Evolutionary conservation across 2,888 invertebrate genomes (phyloP).

Genomic region (Hedya salicella): DNA sequence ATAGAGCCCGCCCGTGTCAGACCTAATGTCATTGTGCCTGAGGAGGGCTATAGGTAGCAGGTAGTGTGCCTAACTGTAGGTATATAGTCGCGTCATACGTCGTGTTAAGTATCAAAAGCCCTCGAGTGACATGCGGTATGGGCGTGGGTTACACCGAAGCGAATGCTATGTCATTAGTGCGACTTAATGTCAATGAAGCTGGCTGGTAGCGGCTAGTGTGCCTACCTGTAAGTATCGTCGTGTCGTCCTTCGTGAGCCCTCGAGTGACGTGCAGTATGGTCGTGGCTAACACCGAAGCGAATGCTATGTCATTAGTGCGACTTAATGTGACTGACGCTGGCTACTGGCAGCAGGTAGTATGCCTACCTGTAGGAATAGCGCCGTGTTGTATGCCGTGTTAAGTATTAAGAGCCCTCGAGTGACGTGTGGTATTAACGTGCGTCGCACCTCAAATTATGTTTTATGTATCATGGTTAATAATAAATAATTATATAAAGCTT

Average conservation of each 20-base stretch:
- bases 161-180: not conserved
- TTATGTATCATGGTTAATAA: too few relatives aligned
- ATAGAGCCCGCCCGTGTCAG: slow-evolving; percentile 16
- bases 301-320: too few relatives aligned
- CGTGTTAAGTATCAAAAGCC: not conserved
- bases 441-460: too few relatives aligned
- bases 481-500: too few relatives aligned
- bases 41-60: not conserved
- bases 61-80: not conserved
- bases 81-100: not conserved
- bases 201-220: too few relatives aligned
- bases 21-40: slow-evolving; percentile 24
- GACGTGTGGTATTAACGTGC: not conserved
- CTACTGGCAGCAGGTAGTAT: not conserved
- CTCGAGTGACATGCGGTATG: not conserved
- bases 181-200: too few relatives aligned
- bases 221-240: too few relatives aligned
- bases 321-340: too few relatives aligned
- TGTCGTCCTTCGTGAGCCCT: too few relatives aligned
- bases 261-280: too few relatives aligned
- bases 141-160: slow-evolving; percentile 13
- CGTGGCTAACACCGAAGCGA: too few relatives aligned
- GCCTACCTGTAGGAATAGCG: not conserved
- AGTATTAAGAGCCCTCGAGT: slow-evolving; percentile 3
- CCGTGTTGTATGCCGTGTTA: not conserved